Base-by-base conservation (phyloP, 2,113 vertebrate species). In the Albula goreensis region DNA sequence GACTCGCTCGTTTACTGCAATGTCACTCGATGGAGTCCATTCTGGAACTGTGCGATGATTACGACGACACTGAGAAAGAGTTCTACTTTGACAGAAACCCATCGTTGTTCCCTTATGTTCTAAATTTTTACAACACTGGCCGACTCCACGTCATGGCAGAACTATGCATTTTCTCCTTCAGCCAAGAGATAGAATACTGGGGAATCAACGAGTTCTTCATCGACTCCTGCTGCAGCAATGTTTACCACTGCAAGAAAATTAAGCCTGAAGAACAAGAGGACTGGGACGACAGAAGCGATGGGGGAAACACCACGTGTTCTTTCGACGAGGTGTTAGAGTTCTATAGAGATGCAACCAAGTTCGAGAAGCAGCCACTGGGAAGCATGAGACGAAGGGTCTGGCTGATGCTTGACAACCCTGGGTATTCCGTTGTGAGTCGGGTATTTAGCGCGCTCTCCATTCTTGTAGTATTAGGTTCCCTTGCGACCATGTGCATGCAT, bases 111-210 rank as follows among this genome's bases (percentile, higher is more conserved):
- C 98, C 98, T 8, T 99, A 98, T 0, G 97, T 99, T 89, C 84
- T 99, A 77, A 97, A 99, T 92, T 99, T 99, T 93, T 99, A 99
- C 92, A 97, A 97, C 91, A 99, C 98, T 0, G 98, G 98, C 80
- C 95, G 97, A 83, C 96, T 99, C 13, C 98, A 99, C 66, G 97
- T 98, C 87, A 99, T 98, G 97, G 98, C 96, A 0, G 98, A 99
- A 89, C 94, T 99, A 86, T 99, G 98, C 56, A 97, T 99, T 87
- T 99, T 99, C 93, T 99, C 98, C 89, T 99, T 99, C 94, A 98
- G 97, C 91, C 98, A 99, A 91, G 98, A 99, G 95, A 99, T 99
- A 6, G 98, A 99, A 91, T 99, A 99, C 92, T 99, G 98, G 98
- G 98, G 98, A 86, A 99, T 99, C 93, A 98, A 98, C 81, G 97